Percentiles rank a stretch among this genome's conserved stretches.
Conservation (phyloP, 2,888 invertebrate genomes). For the Perdita meconis region DNA sequence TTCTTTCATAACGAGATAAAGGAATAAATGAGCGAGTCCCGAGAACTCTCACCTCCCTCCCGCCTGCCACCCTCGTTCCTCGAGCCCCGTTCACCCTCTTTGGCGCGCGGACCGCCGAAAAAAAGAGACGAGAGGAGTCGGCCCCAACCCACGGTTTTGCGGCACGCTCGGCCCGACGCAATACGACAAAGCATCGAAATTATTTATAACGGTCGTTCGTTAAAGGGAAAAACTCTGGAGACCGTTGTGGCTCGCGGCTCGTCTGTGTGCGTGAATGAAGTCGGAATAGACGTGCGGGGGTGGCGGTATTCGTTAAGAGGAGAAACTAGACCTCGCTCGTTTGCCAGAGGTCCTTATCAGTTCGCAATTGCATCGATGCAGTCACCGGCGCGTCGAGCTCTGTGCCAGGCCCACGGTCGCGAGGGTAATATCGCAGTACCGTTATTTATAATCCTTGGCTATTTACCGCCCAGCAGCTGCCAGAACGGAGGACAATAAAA, state of each 20-base stretch:
- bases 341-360: constrained; percentile 74
- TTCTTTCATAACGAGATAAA: constrained; percentile 67
- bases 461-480: constrained; percentile 79
- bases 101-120: constrained; percentile 48
- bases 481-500: constrained; percentile 78
- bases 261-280: constrained; percentile 43
- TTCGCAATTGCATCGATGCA: constrained; percentile 52
- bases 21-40: constrained; percentile 61
- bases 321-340: constrained; percentile 50
- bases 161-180: constrained; percentile 68
- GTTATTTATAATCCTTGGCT: constrained; percentile 78
- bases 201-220: constrained; percentile 80
- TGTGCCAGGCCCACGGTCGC: constrained; percentile 24
- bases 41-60: constrained; percentile 26
- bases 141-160: constrained; percentile 46
- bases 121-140: constrained; percentile 41
- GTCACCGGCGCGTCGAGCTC: constrained; percentile 25
- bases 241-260: constrained; percentile 32
- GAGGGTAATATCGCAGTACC: constrained; percentile 60
- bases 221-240: constrained; percentile 73
- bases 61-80: constrained; percentile 10
- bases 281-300: constrained; percentile 29
- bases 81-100: constrained; percentile 58
- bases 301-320: constrained; percentile 54
- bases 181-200: constrained; percentile 74